phyloP scores from a whole-genome alignment of 2,888 invertebrate species.

The Carcina quercana region DNA sequence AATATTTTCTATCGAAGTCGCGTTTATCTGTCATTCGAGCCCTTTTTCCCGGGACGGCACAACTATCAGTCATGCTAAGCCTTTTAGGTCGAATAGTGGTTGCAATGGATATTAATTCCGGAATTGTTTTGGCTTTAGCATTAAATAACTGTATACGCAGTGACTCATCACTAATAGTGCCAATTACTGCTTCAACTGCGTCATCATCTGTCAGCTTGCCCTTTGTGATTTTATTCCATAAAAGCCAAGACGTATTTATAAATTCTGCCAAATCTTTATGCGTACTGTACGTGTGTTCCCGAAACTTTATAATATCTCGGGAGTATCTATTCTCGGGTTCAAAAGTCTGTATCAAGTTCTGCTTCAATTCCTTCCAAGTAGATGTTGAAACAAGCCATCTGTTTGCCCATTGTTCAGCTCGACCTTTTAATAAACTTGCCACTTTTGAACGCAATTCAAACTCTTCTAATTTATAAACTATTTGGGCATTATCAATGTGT shows the following conservation, averaged over 20 bases:
- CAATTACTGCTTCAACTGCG: conserved; percentile 26
- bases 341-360: conserved; percentile 13
- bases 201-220: conserved; percentile 19
- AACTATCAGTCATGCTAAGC: conserved; percentile 1
- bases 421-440: conserved; percentile 21
- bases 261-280: conserved; percentile 23
- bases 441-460: conserved; percentile 25
- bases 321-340: conserved; percentile 28
- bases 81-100: conserved; percentile 17
- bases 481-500: conserved; percentile 17
- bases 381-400: conserved; percentile 22
- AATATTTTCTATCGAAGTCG: not conserved
- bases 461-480: conserved; percentile 19
- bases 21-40: conserved; percentile 9
- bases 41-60: conserved; percentile 8
- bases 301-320: conserved; percentile 20
- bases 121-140: conserved; percentile 18
- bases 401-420: conserved; percentile 24
- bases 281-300: conserved; percentile 22
- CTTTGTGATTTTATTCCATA: conserved; percentile 24
- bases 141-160: conserved; percentile 23
- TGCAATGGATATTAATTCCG: conserved; percentile 24
- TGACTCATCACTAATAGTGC: conserved; percentile 21
- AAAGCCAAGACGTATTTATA: conserved; percentile 23
- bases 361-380: conserved; percentile 21